Evolutionary conservation across 1,140 invertebrate genomes (phyloP), one percentile per base, ranked within the genome.

Genomic region (Bursaphelenchus mucronatus): DNA sequence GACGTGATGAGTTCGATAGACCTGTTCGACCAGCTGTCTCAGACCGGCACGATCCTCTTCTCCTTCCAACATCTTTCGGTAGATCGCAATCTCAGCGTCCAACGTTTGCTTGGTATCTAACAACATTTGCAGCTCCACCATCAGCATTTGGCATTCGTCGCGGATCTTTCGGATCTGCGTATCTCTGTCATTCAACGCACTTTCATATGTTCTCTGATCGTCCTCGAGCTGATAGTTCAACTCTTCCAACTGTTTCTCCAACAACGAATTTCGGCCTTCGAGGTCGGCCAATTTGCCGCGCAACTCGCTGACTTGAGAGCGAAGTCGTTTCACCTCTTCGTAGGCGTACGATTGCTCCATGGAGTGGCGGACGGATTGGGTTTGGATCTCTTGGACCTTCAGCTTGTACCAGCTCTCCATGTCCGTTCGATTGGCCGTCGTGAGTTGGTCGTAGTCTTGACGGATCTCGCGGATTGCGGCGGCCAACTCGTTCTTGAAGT

Each of bases 401-500:
- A 82, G 63, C 63, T 79, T 80, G 71, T 80, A 80, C 78, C 78
- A 80, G 1, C 73, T 79, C 21, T 80, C 78, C 64, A 84, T 82
- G 58, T 82, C 79, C 50, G 82, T 82, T 8, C 82, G 70, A 71
- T 83, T 82, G 62, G 67, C 61, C 70, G 83, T 83, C 63, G 82
- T 83, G 55, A 84, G 81, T 53, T 78, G 63, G 40, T 85, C 84
- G 67, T 85, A 85, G 68, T 85, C 85, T 30, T 71, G 71, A 64
- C 85, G 83, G 61, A 85, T 85, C 63, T 85, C 84, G 43, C 83
- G 69, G 64, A 85, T 84, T 39, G 84, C 84, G 51, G 82, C 78
- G 39, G 83, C 78, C 52, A 85, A 70, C 67, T 85, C 84, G 68
- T 83, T 84, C 74, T 83, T 70, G 73, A 80, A 80, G 80, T 81